Percentiles rank a stretch among this genome's conserved stretches.
Conservation (phyloP, 2,888 invertebrate genomes). For the Torymus aiolomorphi region DNA sequence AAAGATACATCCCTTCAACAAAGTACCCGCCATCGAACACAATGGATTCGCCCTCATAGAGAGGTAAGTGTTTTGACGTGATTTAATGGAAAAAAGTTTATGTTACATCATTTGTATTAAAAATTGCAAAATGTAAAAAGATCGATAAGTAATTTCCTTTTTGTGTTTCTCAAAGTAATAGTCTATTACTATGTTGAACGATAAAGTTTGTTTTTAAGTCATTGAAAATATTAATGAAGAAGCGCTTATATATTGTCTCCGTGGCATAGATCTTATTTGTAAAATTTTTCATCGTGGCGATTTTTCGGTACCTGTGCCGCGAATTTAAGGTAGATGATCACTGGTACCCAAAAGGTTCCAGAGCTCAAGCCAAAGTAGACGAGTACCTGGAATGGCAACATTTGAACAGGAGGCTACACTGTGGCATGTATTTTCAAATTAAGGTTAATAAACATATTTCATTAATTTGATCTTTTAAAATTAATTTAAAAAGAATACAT, state of each 20-base stretch:
- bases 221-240: too few species aligned
- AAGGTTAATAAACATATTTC: conserved; percentile 79
- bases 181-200: too few species aligned
- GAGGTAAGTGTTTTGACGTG: conserved; percentile 66
- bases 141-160: too few species aligned
- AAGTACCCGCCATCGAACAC: conserved; percentile 79
- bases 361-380: conserved; percentile 81
- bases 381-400: conserved; percentile 89
- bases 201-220: too few species aligned
- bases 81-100: too few species aligned
- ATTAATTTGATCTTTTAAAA: too few species aligned
- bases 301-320: conserved; percentile 81
- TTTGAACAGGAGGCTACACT: conserved; percentile 79
- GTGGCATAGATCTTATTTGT: too few species aligned
- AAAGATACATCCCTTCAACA: conserved; percentile 77
- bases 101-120: too few species aligned
- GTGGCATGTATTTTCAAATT: conserved; percentile 79
- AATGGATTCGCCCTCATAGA: conserved; percentile 78
- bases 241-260: too few species aligned
- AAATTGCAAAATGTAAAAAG: too few species aligned
- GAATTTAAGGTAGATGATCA: conserved; percentile 76
- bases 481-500: too few species aligned
- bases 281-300: conserved; percentile 80
- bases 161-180: too few species aligned
- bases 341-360: conserved; percentile 82